A percentile compares a stretch with the other conserved stretches of the same genome.
phyloP scores from a whole-genome alignment of 2,888 invertebrate genomes.

The Leptopilina myrica region DNA sequence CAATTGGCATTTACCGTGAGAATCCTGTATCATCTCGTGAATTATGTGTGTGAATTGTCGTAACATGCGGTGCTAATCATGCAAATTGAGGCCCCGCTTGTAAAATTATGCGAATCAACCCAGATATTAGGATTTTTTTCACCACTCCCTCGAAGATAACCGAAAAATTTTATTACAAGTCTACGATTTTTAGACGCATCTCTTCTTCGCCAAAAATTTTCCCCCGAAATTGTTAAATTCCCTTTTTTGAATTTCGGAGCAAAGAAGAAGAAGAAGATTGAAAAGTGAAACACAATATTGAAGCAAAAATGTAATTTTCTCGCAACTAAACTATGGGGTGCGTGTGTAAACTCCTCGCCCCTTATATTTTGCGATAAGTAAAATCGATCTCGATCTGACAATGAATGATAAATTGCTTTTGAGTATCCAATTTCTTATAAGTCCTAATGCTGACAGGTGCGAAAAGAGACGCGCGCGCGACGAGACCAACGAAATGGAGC shows the following conservation, averaged over 20 bases:
- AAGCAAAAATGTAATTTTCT: not conserved
- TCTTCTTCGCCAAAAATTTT: too few species aligned
- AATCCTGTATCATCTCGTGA: conserved; percentile 70
- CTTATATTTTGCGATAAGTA: too few species aligned
- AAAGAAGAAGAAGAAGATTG: too few species aligned
- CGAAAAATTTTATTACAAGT: not conserved
- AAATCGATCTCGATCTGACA: conserved; percentile 13
- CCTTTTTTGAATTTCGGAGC: too few species aligned
- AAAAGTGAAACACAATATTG: too few species aligned
- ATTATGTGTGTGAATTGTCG: conserved; percentile 57
- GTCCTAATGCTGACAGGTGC: conserved; percentile 37
- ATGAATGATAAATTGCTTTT: conserved; percentile 25
- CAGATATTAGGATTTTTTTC: conserved; percentile 16
- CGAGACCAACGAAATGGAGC: conserved; percentile 63
- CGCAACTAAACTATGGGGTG: too few species aligned
- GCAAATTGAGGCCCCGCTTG: conserved; percentile 60
- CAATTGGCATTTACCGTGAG: conserved; percentile 75
- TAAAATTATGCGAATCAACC: conserved; percentile 6
- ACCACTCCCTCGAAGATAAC: too few species aligned
- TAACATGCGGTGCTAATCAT: conserved; percentile 59
- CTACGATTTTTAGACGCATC: too few species aligned
- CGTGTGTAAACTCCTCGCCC: too few species aligned
- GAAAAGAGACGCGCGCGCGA: conserved; percentile 41
- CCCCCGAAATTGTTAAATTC: too few species aligned
- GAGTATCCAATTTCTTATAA: conserved; percentile 36